Conservation (phyloP, 2,113 vertebrate species). For the Octodon degus region DNA sequence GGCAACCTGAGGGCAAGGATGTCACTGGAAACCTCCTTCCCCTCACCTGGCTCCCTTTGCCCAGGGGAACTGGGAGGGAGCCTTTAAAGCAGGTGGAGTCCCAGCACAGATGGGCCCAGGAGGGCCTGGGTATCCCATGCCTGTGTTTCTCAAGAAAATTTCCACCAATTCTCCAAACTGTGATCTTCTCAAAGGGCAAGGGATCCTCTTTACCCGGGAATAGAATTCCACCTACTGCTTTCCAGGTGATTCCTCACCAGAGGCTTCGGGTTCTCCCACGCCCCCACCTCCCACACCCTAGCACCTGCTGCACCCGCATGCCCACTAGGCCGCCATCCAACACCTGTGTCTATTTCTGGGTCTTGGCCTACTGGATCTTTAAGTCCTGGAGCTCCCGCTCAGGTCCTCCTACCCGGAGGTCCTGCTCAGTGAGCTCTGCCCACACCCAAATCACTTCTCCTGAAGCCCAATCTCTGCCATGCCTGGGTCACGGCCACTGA, state of each 20-base stretch:
- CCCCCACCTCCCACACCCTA: neutral
- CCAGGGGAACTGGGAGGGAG: neutral
- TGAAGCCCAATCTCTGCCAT: neutral
- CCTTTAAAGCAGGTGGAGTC: neutral
- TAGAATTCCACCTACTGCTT: neutral
- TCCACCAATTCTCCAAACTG: neutral
- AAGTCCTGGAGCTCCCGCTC: neutral
- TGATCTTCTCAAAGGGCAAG: neutral
- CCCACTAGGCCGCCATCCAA: accelerated
- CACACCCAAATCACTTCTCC: neutral
- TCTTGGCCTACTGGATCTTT: neutral
- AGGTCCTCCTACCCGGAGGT: neutral
- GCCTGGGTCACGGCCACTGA: neutral
- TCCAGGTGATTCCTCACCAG: neutral
- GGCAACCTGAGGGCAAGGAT: conserved; percentile 64
- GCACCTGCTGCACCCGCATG: neutral
- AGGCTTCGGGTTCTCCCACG: neutral
- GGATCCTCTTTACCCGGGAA: neutral
- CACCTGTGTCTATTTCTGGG: neutral
- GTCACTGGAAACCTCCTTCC: neutral
- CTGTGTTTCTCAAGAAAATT: neutral
- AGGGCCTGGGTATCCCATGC: neutral
- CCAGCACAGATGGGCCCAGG: too few relatives aligned
- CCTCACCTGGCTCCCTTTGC: neutral
- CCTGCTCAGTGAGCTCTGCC: neutral